Evolutionary conservation across 1,140 invertebrate genomes (phyloP), one percentile per base, ranked within the genome.

Genomic region (Bicyclus anynana): DNA sequence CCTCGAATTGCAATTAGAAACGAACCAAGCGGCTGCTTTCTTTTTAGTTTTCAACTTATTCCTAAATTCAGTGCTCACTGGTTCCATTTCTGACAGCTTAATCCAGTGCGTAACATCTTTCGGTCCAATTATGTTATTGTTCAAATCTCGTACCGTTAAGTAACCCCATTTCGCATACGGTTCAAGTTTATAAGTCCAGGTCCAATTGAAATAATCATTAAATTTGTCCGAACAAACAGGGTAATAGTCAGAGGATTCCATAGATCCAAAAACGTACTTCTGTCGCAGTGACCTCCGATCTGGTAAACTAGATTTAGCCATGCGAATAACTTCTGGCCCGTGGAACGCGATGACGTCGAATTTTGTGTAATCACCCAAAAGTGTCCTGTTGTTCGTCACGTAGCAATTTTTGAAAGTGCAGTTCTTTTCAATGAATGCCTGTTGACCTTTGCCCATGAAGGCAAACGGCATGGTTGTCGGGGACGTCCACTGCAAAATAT

Each of bases 101-200:
- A 67, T 62, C 72, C 80, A 83, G 49, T 79, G 53, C 72, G 79
- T 76, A 7, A 61, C 50, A 40, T 35, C 33, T 13, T 72, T 74
- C 13, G 74, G 69, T 29, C 86, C 88, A 57, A 77, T 67, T n/a
- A 89, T 62, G 2, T 69, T 54, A 4, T 67, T 65, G 9, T 70
- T 26, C 3, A 37, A 29, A 47, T 89, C 75, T 23, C 59, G 63
- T 7, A 90, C 58, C n/a, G 53, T 56, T 0, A 77, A 66, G 37
- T 90, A 91, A 10, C 63, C 66, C 26, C 53, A 73, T 35, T 49
- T 23, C 16, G 40, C 44, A 52, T 93, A 92, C 2, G 92, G 93
- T 64, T 93, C 91, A 7, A 90, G 76, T 59, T 91, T 89, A 67
- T 93, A 94, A 2, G 91, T 91, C 81, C 90, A 92, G 6, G 92